Conservation (phyloP, 2,113 vertebrate genomes). For the Labeo catla region DNA sequence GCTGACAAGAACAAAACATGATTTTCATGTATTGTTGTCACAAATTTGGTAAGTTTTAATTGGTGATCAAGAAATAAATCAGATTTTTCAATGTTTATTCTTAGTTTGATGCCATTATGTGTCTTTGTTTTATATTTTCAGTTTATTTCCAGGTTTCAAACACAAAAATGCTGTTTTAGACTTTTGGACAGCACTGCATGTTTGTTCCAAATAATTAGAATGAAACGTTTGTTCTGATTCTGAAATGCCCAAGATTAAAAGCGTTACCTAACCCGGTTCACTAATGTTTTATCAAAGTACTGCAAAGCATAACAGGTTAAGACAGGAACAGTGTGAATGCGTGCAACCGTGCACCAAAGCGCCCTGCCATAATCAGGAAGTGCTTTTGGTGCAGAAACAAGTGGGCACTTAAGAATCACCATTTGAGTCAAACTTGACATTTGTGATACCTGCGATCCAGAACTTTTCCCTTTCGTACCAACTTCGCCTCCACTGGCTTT, state of each 20-base stretch:
- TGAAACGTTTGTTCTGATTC: not conserved
- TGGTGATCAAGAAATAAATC: not conserved
- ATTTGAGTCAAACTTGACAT: slow-evolving; percentile 15
- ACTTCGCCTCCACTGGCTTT: slow-evolving; percentile 88
- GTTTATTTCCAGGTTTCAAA: too few relatives aligned
- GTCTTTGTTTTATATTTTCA: not conserved
- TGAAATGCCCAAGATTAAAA: slow-evolving; percentile 6
- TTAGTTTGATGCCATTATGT: not conserved
- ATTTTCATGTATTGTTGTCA: not conserved
- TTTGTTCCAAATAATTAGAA: not conserved
- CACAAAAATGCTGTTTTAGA: not conserved
- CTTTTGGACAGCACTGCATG: not conserved
- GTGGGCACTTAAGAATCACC: not conserved
- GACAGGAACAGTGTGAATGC: not conserved
- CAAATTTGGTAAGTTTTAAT: not conserved
- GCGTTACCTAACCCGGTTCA: not conserved
- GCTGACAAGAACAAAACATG: not conserved
- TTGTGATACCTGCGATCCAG: slow-evolving; percentile 88
- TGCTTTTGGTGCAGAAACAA: slow-evolving; percentile 21
- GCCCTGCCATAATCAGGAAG: slow-evolving; percentile 50
- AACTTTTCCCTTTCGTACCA: slow-evolving; percentile 93
- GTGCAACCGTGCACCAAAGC: not conserved
- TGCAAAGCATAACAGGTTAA: not conserved
- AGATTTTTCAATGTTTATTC: not conserved
- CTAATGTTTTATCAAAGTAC: not conserved